phyloP scores from a whole-genome alignment of 2,797 vertebrate genomes.

The Lepus townsendii region DNA sequence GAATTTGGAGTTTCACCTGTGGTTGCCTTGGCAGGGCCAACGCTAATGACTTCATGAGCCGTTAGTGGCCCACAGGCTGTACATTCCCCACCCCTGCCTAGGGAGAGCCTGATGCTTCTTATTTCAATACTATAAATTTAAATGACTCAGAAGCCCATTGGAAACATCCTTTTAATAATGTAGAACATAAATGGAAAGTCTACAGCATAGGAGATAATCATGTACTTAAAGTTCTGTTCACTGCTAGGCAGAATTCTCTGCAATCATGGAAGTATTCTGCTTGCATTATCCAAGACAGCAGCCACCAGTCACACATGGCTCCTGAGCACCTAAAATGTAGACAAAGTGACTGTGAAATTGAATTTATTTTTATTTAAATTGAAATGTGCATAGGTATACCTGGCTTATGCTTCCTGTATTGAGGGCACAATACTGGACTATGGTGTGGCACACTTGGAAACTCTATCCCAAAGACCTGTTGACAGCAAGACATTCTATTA shows the following conservation, averaged over 20 bases:
- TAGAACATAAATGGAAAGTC: background rate
- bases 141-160: background rate
- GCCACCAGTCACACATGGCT: background rate
- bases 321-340: background rate
- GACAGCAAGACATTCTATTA: conserved; percentile 59
- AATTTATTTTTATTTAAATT: conserved; percentile 15
- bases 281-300: background rate
- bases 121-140: conserved; percentile 45
- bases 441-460: background rate
- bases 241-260: background rate
- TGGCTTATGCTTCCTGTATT: background rate
- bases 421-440: background rate
- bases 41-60: too few relatives aligned
- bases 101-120: conserved; percentile 13
- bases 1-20: too few relatives aligned
- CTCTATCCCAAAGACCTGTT: conserved; percentile 58
- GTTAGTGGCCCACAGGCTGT: too few relatives aligned
- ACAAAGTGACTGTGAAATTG: background rate
- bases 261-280: background rate
- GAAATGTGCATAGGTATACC: background rate
- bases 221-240: background rate
- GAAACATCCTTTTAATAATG: background rate
- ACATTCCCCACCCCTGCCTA: too few relatives aligned
- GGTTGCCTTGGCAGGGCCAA: too few relatives aligned
- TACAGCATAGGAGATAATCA: background rate